Base-by-base conservation (phyloP, 2,888 invertebrate species). In the Desoria tigrina region DNA sequence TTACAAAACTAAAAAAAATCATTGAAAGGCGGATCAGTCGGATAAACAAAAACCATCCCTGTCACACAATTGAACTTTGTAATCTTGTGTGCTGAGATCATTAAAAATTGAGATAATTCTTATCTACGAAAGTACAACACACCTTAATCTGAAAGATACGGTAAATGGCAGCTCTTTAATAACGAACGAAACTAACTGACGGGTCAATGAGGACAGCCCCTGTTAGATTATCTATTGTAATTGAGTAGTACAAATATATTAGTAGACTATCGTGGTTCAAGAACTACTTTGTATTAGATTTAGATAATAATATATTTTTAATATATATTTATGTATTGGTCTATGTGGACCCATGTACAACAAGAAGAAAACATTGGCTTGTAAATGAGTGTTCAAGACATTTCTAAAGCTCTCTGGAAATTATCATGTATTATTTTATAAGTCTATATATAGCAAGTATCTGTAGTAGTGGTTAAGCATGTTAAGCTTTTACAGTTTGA, bases 1-100 rank as follows among this genome's bases (percentile, higher is more conserved):
- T 23, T 23, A 24, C 7, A 16, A 24, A 51, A 16, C 6, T 24
- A 24, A 21, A 51, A 16, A 24, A 51, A 16, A 23, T 24, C 6
- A 21, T 51, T 21, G 7, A 51, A 16, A 18, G 23, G 16, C 9
- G 7, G 21, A 23, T 51, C 51, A 51, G 51, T 51, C 51, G 23
- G 24, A 51, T 49, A 24, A n/a, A 18, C 27, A 16, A 55, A 16
- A 32, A 55, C 26, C 16, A 6, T 55, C 55, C 55, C 55, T 28
- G 55, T n/a, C 45, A 45, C 45, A 45, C 55, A 55, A 26, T 55
- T 27, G 37, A 55, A 55, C 55, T 55, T n/a, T 55, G 28, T 27
- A 32, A 55, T 55, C 26, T 55, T 55, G 55, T 55, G 55, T 55
- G 28, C 32, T 55, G 55, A 55, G 55, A 55, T 55, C 55, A 55